Evolutionary conservation across 2,113 vertebrate species (phyloP).

Genomic region (Brevimyrus niger): DNA sequence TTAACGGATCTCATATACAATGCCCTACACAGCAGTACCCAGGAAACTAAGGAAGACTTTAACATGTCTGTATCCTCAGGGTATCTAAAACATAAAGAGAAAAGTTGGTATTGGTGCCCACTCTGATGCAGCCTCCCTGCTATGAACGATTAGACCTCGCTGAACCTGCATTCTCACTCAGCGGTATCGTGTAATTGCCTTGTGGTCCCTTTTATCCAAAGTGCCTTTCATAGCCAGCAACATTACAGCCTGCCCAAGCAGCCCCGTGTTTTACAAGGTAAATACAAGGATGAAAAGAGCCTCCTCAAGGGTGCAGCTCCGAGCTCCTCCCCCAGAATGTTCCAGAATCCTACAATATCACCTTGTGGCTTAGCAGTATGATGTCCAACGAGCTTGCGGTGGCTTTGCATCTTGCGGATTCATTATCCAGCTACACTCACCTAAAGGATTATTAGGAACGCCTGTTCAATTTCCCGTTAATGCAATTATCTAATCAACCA

Average conservation of each 20-base stretch:
- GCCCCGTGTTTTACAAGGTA: not conserved
- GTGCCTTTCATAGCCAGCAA: not conserved
- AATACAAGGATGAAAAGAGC: not conserved
- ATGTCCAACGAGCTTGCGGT: not conserved
- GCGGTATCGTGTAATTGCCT: not conserved
- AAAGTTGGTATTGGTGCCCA: not conserved
- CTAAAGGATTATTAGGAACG: too few relatives aligned
- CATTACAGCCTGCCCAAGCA: not conserved
- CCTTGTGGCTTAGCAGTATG: not conserved
- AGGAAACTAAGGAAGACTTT: not conserved
- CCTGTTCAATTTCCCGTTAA: too few relatives aligned
- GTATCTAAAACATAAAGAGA: not conserved
- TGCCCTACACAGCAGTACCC: not conserved
- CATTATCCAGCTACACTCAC: not conserved
- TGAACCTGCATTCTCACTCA: not conserved
- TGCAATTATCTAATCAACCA: too few relatives aligned
- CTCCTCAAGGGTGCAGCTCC: not conserved
- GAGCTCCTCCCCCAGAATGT: not conserved
- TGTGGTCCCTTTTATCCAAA: not conserved
- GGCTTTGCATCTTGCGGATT: not conserved
- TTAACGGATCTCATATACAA: not conserved
- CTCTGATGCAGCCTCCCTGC: not conserved
- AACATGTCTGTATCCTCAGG: not conserved
- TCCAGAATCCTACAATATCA: not conserved
- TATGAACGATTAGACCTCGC: not conserved